Conservation (phyloP, 2,888 invertebrate species). For the Deroplatys truncata region DNA sequence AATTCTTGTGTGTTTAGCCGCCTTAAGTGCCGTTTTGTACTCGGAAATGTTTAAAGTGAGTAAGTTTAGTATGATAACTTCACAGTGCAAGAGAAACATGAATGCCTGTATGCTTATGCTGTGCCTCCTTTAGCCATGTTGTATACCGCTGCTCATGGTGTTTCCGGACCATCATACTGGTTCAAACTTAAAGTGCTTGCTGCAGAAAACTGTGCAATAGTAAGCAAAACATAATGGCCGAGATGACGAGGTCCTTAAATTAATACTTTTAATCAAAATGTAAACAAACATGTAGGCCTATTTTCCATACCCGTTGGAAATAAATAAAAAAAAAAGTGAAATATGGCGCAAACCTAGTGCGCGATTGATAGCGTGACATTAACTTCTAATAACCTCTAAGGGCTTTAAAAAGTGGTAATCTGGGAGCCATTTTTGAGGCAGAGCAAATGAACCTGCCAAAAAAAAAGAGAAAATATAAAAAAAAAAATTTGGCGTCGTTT, state of each 20-base stretch:
- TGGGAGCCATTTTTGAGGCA: neutral
- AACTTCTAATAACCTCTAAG: neutral
- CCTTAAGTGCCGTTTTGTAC: neutral
- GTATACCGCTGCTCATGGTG: neutral
- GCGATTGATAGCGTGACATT: neutral
- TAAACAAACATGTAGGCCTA: neutral
- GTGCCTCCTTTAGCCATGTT: conserved; percentile 5
- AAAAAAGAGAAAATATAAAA: neutral
- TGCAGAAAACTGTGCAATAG: neutral
- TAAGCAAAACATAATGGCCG: neutral
- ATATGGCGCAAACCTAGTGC: neutral
- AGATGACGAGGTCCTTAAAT: neutral
- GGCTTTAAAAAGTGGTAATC: neutral
- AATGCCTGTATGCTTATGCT: neutral
- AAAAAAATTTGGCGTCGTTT: neutral
- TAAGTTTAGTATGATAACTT: neutral
- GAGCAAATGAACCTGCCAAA: neutral
- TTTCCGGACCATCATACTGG: neutral
- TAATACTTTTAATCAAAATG: neutral
- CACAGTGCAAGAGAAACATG: neutral
- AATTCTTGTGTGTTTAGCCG: neutral
- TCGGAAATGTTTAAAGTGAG: neutral
- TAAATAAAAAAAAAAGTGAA: neutral
- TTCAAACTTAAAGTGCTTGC: neutral
- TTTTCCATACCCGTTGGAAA: neutral